Conservation (phyloP, 2,113 vertebrate genomes). For the Pomatorhinus ruficollis region DNA sequence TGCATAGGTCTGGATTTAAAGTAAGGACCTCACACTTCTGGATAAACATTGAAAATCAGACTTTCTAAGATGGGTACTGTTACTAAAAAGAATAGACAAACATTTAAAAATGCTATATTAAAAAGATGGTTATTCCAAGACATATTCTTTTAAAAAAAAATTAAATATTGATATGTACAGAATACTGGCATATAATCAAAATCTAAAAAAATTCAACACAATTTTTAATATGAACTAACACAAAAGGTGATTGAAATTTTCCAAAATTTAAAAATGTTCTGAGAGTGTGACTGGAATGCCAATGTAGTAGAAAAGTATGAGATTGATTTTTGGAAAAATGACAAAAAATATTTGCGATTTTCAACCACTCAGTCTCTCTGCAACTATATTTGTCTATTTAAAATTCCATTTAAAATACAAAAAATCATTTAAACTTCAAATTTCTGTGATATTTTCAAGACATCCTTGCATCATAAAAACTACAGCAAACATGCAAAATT, state of each 20-base stretch:
- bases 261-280: not conserved
- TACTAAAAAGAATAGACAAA: not conserved
- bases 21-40: not conserved
- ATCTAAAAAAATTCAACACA: not conserved
- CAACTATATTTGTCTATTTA: not conserved
- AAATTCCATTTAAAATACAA: not conserved
- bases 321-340: not conserved
- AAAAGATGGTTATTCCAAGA: not conserved
- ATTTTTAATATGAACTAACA: not conserved
- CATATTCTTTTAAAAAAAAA: no score
- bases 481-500: not conserved
- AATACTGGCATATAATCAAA: not conserved
- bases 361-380: not conserved
- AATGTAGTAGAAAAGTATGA: not conserved
- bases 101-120: not conserved
- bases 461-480: accelerated
- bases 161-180: not conserved
- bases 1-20: not conserved
- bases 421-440: not conserved
- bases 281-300: not conserved
- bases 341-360: not conserved
- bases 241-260: not conserved
- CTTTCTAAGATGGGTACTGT: not conserved
- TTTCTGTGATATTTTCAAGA: not conserved
- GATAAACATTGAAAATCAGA: not conserved